These are phyloP conservation scores for Ashinkailepas kermadecensis DNA, from an alignment of 2,888 invertebrate genomes.

Conservation along the genomic window DNA sequence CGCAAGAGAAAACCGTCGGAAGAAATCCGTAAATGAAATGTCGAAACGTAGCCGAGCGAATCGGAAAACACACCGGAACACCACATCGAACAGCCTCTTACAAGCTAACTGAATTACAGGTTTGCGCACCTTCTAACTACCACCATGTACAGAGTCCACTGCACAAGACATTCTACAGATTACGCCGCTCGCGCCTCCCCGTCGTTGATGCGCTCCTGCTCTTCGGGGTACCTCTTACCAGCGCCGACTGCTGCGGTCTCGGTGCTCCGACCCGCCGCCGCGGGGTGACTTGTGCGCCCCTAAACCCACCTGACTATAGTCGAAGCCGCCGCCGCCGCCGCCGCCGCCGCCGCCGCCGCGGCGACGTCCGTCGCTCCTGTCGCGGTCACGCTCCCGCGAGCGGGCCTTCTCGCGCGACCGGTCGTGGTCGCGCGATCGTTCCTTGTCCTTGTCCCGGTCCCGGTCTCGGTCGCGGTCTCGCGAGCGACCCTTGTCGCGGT, in stretches of 20 bases:
- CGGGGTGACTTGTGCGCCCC: not conserved
- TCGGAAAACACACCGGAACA: too few relatives aligned
- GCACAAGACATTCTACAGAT: too few relatives aligned
- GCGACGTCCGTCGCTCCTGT: too few relatives aligned
- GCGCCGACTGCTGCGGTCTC: not conserved
- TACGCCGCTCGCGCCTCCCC: too few relatives aligned
- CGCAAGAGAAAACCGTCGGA: too few relatives aligned
- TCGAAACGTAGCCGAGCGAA: too few relatives aligned
- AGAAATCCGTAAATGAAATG: too few relatives aligned
- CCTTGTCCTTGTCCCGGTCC: not conserved
- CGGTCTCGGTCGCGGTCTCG: not conserved
- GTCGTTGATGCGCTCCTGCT: too few relatives aligned
- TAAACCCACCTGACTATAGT: not conserved
- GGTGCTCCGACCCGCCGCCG: not conserved
- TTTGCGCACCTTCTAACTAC: too few relatives aligned
- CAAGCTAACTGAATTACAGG: too few relatives aligned
- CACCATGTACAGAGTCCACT: too few relatives aligned
- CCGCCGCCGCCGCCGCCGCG: not conserved
- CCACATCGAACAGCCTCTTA: too few relatives aligned
- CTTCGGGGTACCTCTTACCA: not conserved
- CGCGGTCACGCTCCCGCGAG: not conserved
- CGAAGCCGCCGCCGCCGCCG: conserved; percentile 10
- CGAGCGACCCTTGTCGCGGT: not conserved
- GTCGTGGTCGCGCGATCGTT: not conserved
- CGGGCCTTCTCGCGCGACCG: not conserved